Conservation (phyloP, 2,888 invertebrate species). For the Apotomis turbidana region DNA sequence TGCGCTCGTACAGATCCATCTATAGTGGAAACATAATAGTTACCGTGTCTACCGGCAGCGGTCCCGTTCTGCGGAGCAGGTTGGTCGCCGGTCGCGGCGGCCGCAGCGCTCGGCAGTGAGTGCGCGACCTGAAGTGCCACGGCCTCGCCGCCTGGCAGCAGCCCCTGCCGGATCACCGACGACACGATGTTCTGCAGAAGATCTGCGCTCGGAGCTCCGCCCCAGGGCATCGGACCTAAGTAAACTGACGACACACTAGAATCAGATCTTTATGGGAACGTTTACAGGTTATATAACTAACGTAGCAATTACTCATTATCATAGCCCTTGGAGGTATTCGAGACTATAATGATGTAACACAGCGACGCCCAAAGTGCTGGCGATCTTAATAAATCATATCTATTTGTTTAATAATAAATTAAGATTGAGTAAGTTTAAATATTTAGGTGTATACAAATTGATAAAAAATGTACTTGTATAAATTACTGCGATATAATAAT, state of each 20-base stretch:
- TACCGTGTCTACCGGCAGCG: conserved; percentile 23
- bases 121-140: conserved; percentile 49
- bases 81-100: conserved; percentile 15
- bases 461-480: too few species aligned
- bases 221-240: conserved; percentile 60
- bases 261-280: neutral
- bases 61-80: conserved; percentile 16
- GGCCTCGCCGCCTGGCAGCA: conserved; percentile 59
- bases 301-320: too few species aligned
- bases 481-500: too few species aligned
- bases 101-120: conserved; percentile 21
- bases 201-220: conserved; percentile 57
- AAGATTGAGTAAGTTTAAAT: too few species aligned
- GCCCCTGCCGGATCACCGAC: conserved; percentile 61
- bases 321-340: too few species aligned
- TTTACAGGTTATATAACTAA: too few species aligned
- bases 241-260: conserved; percentile 52
- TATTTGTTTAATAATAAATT: too few species aligned
- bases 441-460: too few species aligned
- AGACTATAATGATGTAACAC: too few species aligned
- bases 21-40: too few species aligned
- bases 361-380: too few species aligned
- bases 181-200: conserved; percentile 63
- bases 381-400: too few species aligned
- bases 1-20: conserved; percentile 46